Evolutionary conservation across 2,113 vertebrate species (phyloP), one percentile per base, ranked within the genome.

Genomic region (Paramormyrops kingsleyae): DNA sequence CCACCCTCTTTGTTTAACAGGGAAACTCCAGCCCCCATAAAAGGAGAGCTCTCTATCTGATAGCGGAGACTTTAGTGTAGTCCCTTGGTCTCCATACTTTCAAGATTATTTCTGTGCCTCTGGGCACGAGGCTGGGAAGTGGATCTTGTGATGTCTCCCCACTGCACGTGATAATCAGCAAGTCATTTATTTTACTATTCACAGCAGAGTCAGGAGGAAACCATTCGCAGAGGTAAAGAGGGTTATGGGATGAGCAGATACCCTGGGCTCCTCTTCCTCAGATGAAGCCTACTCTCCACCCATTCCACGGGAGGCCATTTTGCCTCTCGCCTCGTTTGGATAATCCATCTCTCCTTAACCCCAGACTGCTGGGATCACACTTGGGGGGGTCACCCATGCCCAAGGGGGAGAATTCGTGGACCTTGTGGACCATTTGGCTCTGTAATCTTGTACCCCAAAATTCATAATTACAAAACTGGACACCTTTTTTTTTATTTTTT

Each of bases 371-470:
- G 19, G 19, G 31, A 53, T 47, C 66, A 95, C 97, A 95, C 95
- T 96, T 95, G 95, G 94, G 17, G 52, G 52, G 50, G 4, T 95
- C 91, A 95, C 95, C 92, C 91, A 90, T 90, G 44, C 92, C 92
- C 90, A 93, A 91, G 92, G 91, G 91, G 93, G 93, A 66, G 93
- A 94, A 94, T 94, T 92, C 93, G 86, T 90, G 90, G 93, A 94
- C 95, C 95, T 94, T 94, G 87, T 91, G 95, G 97, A 95, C 96
- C 97, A 97, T 98, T 97, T 96, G 95, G 97, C 96, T 97, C 97
- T 97, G 97, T 97, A 98, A 99, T 99, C 98, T 97, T 97, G 98
- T 97, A 97, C 97, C 97, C 97, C 96, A 98, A 98, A 98, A 98
- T 44, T 98, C 95, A 97, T 98, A 98, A 99, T 99, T 99, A 98